Conservation (phyloP, 2,797 vertebrate genomes). For the Oreochromis mossambicus region DNA sequence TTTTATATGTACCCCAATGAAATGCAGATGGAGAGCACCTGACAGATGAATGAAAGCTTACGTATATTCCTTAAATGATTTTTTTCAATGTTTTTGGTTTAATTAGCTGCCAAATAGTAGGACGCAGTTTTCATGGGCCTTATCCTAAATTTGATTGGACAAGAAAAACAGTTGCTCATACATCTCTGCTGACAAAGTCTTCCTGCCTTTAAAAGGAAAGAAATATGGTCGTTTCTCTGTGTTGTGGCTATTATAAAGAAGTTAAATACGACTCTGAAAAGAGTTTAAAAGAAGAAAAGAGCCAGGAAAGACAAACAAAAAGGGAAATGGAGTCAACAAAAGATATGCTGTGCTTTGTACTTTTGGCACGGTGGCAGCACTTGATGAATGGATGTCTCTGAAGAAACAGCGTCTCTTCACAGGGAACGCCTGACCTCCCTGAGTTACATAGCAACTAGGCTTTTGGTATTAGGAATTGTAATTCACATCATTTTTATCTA, state of each 20-base stretch:
- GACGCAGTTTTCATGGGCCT: constrained; percentile 4
- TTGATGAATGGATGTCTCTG: constrained; percentile 76
- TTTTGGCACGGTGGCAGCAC: constrained; percentile 65
- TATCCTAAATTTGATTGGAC: constrained; percentile 7
- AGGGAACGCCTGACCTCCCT: constrained; percentile 66
- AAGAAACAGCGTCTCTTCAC: constrained; percentile 60
- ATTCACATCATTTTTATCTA: constrained; percentile 69
- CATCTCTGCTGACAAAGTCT: constrained; percentile 5
- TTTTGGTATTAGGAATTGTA: constrained; percentile 59
- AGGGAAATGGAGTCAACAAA: constrained; percentile 55
- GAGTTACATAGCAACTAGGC: constrained; percentile 73
- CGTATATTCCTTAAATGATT: neutral
- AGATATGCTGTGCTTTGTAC: constrained; percentile 74
- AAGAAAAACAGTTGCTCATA: neutral
- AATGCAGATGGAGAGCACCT: constrained; percentile 65
- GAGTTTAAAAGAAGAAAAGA: constrained; percentile 53
- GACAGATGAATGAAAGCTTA: constrained; percentile 28
- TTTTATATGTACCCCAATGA: constrained; percentile 60
- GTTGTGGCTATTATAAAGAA: constrained; percentile 34
- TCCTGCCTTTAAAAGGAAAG: constrained; percentile 8
- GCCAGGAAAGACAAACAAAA: constrained; percentile 55
- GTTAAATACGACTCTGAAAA: constrained; percentile 54
- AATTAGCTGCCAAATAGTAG: constrained; percentile 2
- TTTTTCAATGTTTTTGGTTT: neutral
- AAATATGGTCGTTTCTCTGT: constrained; percentile 47